Evolutionary conservation across 2,888 invertebrate genomes (phyloP).

Genomic region (Eucriotettix oculatus): DNA sequence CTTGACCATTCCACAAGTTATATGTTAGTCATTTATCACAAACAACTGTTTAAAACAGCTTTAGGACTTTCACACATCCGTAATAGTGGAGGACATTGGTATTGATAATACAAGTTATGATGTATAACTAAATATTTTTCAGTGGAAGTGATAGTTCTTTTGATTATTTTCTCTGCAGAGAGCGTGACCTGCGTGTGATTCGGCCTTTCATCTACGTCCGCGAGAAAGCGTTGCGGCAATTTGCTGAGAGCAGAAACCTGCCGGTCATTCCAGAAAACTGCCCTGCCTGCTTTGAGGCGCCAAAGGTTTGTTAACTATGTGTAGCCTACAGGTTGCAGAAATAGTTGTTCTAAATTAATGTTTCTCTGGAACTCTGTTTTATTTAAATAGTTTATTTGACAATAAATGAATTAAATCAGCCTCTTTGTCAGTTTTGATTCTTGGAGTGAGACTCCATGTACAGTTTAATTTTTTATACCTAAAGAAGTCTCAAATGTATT

Average conservation of each 20-base stretch:
- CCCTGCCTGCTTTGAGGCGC: constrained; percentile 32
- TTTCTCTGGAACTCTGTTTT: too few species aligned
- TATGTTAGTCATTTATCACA: not conserved
- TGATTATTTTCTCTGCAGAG: constrained; percentile 32
- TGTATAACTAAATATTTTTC: not conserved
- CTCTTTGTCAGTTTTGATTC: too few species aligned
- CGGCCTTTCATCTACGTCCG: constrained; percentile 77
- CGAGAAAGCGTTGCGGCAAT: constrained; percentile 54
- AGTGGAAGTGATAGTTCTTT: not conserved
- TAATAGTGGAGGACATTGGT: too few species aligned
- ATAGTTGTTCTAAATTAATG: too few species aligned
- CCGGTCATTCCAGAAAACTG: constrained; percentile 51
- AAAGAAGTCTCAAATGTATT: too few species aligned
- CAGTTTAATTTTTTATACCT: too few species aligned
- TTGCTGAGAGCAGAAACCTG: constrained; percentile 53
- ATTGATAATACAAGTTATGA: too few species aligned
- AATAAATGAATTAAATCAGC: too few species aligned
- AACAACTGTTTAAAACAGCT: not conserved
- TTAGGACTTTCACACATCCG: not conserved
- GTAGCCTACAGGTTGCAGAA: too few species aligned
- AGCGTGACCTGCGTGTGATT: constrained; percentile 64
- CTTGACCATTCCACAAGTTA: not conserved
- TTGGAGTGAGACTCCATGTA: too few species aligned
- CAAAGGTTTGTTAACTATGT: constrained; percentile 24
- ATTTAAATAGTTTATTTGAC: too few species aligned